These are phyloP conservation scores for Channa maculata DNA, from an alignment of 2,113 vertebrate genomes.

Conservation along the genomic window DNA sequence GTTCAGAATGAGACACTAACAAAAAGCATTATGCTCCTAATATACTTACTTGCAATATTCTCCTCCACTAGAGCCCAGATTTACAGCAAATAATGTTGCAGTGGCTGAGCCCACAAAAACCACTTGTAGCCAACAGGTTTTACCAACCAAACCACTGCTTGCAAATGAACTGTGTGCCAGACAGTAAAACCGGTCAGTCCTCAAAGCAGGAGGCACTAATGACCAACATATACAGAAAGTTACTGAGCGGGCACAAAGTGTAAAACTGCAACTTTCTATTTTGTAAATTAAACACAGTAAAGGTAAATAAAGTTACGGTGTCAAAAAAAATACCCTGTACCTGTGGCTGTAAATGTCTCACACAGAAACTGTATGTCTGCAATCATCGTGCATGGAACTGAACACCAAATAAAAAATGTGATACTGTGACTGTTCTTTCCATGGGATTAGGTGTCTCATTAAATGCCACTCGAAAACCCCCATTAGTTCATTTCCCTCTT, in stretches of 20 bases:
- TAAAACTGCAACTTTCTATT: not conserved
- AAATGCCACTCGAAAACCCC: constrained; percentile 85
- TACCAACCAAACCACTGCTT: not conserved
- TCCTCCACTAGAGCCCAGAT: no score
- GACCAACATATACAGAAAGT: constrained; percentile 33
- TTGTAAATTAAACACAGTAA: not conserved
- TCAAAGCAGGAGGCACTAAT: constrained; percentile 62
- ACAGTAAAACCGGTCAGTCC: constrained; percentile 9
- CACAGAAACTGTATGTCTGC: constrained; percentile 18
- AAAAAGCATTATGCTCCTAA: no score
- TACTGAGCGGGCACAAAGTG: constrained; percentile 1
- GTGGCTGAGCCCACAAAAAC: not conserved
- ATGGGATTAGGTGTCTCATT: constrained; percentile 78
- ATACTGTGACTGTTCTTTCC: constrained; percentile 67
- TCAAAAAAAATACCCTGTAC: not conserved
- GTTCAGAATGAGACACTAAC: no score
- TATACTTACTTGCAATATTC: no score
- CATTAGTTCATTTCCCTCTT: constrained; percentile 88
- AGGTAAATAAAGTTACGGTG: not conserved
- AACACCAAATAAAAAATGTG: constrained; percentile 67
- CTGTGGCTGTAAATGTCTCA: not conserved
- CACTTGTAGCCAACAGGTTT: not conserved
- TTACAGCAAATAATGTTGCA: not conserved
- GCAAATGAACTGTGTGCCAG: not conserved
- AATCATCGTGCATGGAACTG: constrained; percentile 27